Evolutionary conservation across 2,113 vertebrate species (phyloP).

Genomic region (Pagrus major): DNA sequence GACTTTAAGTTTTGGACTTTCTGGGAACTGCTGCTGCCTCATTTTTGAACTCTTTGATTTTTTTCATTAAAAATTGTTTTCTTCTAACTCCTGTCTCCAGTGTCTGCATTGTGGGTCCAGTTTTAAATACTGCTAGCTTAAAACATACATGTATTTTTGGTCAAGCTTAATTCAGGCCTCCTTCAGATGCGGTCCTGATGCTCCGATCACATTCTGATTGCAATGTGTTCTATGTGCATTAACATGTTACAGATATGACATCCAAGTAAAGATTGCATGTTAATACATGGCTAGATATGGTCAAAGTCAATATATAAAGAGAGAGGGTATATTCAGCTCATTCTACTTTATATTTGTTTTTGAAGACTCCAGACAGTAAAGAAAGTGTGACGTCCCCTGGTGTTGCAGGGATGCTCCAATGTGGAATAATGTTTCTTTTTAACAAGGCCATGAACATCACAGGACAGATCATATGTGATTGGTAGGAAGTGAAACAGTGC

Average conservation of each 20-base stretch:
- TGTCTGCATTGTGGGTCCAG: too few relatives aligned
- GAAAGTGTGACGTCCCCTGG: not conserved
- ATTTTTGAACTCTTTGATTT: too few relatives aligned
- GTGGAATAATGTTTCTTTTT: conserved; percentile 30
- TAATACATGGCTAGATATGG: not conserved
- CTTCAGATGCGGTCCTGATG: not conserved
- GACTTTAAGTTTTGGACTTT: too few relatives aligned
- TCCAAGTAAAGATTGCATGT: not conserved
- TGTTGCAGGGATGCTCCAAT: not conserved
- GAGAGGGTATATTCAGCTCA: not conserved
- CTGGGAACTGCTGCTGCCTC: too few relatives aligned
- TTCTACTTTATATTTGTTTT: not conserved
- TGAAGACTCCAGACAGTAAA: not conserved
- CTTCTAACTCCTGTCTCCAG: too few relatives aligned
- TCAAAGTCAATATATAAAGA: not conserved
- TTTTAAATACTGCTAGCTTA: too few relatives aligned
- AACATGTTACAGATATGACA: not conserved
- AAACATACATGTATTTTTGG: too few relatives aligned
- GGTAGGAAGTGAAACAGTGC: conserved; percentile 37
- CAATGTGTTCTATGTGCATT: not conserved
- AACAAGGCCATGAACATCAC: conserved; percentile 50
- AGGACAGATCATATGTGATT: conserved; percentile 50
- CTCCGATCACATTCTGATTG: not conserved
- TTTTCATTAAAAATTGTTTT: too few relatives aligned
- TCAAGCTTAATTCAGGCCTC: not conserved